Percentiles rank a stretch among this genome's conserved stretches.
These are phyloP conservation scores for Axis porcinus DNA, from an alignment of 2,113 vertebrate genomes.

Conservation along the genomic window DNA sequence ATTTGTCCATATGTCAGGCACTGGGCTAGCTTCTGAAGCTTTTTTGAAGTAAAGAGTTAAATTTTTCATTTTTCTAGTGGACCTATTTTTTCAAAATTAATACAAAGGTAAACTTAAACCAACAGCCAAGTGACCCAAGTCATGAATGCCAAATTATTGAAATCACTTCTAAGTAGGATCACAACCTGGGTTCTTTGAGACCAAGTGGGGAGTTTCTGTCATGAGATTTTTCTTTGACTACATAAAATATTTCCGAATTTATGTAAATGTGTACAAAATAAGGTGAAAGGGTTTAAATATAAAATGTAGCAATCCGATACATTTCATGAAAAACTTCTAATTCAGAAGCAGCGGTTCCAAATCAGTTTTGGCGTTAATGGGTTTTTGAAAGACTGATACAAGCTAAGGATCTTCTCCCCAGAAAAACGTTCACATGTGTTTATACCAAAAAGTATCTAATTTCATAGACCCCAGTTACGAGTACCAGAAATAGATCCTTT, in stretches of 20 bases:
- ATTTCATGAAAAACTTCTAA: not conserved
- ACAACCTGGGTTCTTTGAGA: not conserved
- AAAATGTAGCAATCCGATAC: not conserved
- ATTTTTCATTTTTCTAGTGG: not conserved
- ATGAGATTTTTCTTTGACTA: not conserved
- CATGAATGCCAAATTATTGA: not conserved
- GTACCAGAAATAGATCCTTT: not conserved
- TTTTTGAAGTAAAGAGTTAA: not conserved
- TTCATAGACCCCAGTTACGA: not conserved
- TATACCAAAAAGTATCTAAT: not conserved
- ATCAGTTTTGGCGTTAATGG: not conserved
- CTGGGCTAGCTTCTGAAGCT: not conserved
- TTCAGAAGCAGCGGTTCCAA: not conserved
- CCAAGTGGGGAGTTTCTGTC: not conserved
- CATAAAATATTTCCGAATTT: not conserved
- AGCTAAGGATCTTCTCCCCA: not conserved
- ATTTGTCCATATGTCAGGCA: not conserved
- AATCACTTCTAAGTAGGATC: not conserved
- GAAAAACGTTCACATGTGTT: not conserved
- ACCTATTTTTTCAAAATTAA: not conserved
- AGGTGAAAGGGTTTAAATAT: not conserved
- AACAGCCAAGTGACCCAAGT: not conserved
- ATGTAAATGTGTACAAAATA: not conserved
- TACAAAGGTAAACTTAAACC: not conserved
- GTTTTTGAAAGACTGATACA: slow-evolving; percentile 31